Percentiles rank a stretch among this genome's conserved stretches.
These are phyloP conservation scores for Phataginus tricuspis DNA, from an alignment of 2,797 vertebrate genomes.

Conservation along the genomic window DNA sequence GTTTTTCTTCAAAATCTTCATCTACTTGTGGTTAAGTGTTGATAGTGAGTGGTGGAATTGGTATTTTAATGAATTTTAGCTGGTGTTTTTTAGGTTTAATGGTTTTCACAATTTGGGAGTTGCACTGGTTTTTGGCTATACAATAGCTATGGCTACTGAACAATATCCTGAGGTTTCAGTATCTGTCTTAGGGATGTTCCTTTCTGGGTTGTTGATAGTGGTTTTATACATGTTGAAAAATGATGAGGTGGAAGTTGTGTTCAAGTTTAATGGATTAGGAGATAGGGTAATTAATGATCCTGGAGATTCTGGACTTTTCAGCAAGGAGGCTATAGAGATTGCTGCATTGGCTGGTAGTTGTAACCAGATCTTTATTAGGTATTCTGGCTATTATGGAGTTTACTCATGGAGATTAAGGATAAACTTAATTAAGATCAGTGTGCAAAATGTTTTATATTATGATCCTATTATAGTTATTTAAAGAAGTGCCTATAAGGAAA, in stretches of 20 bases:
- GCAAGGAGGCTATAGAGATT: neutral
- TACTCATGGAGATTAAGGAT: neutral
- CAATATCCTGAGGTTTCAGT: slow-evolving; percentile 61
- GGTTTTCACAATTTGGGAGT: slow-evolving; percentile 74
- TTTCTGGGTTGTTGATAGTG: neutral
- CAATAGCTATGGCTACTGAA: slow-evolving; percentile 62
- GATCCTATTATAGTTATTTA: slow-evolving; percentile 24
- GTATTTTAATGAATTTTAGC: neutral
- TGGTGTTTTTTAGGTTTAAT: slow-evolving; percentile 73
- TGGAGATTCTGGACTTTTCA: neutral
- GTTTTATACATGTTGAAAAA: neutral
- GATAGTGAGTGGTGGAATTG: neutral
- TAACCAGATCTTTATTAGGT: neutral
- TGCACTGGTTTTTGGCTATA: slow-evolving; percentile 79
- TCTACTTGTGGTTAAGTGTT: neutral
- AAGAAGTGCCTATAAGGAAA: neutral
- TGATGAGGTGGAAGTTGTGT: neutral
- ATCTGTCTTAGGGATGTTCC: neutral
- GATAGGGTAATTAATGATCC: neutral
- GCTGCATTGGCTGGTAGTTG: neutral
- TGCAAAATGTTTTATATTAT: neutral
- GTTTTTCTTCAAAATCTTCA: neutral
- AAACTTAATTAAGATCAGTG: too few relatives aligned
- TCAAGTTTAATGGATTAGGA: neutral
- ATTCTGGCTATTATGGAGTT: neutral